phyloP scores from a whole-genome alignment of 1,140 invertebrate genomes.

The Watersipora subatra region DNA sequence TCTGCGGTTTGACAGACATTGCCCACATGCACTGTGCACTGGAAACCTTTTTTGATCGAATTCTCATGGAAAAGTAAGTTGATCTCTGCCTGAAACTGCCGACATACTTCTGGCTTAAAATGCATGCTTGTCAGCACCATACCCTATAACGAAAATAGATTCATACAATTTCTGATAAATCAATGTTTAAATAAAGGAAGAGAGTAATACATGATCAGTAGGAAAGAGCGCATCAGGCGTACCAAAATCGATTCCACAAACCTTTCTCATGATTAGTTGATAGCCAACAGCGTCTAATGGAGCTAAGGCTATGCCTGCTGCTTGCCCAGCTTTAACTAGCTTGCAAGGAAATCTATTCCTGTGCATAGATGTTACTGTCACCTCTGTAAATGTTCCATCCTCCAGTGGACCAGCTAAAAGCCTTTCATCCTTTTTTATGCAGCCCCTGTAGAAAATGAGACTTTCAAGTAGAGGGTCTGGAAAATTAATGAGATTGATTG shows the following conservation, averaged over 20 bases:
- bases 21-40: constrained; percentile 84
- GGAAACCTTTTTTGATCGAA: constrained; percentile 71
- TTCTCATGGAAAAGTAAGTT: constrained; percentile 69
- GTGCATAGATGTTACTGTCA: constrained; percentile 69
- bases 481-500: neutral
- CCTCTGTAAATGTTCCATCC: constrained; percentile 63
- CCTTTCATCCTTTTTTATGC: constrained; percentile 65
- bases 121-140: constrained; percentile 41
- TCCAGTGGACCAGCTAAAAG: constrained; percentile 69
- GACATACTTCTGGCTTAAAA: constrained; percentile 30
- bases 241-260: constrained; percentile 45
- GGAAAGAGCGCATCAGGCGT: neutral
- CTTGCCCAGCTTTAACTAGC: constrained; percentile 72
- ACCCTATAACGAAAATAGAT: too few relatives aligned
- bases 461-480: too few relatives aligned
- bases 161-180: too few relatives aligned
- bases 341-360: constrained; percentile 77
- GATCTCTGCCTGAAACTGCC: constrained; percentile 56
- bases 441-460: constrained; percentile 49
- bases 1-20: constrained; percentile 81
- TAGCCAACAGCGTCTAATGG: constrained; percentile 38
- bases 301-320: constrained; percentile 67
- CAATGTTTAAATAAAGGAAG: too few relatives aligned
- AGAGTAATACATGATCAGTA: neutral
- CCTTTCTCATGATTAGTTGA: constrained; percentile 53